Evolutionary conservation across 2,888 invertebrate genomes (phyloP), one percentile per base, ranked within the genome.

Genomic region (Ischnura elegans): DNA sequence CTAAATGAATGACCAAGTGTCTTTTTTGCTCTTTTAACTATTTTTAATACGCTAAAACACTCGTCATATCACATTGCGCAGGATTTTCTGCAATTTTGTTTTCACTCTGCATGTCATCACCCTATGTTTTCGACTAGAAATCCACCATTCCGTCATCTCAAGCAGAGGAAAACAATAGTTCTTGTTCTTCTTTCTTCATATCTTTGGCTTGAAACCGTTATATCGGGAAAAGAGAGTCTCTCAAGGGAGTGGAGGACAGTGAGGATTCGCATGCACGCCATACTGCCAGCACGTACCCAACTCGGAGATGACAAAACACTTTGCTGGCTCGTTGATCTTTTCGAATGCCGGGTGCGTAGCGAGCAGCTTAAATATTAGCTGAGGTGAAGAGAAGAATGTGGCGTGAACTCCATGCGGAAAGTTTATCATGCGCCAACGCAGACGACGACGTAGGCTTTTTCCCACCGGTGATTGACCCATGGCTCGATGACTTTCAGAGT

Each of bases 221-320:
- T n/a, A n/a, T n/a, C n/a, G 66, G n/a, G 85, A 76, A 4, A n/a
- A 61, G n/a, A 19, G 51, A 61, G 25, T 61, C n/a, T n/a, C n/a
- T n/a, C n/a, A n/a, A n/a, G 61, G 16, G 25, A 16, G 84, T 2
- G 2, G 46, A 87, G 61, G 55, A 42, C 55, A 8, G 61, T n/a
- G 61, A n/a, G 36, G 76, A 25, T 90, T 87, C 55, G 55, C 87
- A 51, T 36, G 76, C 36, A 87, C 25, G 55, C 87, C 87, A 87
- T 87, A 55, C 55, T 55, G 87, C 42, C 55, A n/a, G 87, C 87
- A 36, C 51, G 87, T 87, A 51, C 51, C 13, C 51, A 51, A 13
- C 51, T 51, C 51, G 36, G 42, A 55, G 61, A 66, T 90, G 90
- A 90, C 90, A 61, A 90, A 61, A 90, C 90, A 90, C 46, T 29